Percentiles rank a stretch among this genome's conserved stretches.
Conservation (phyloP, 2,888 invertebrate genomes). For the Perizoma flavofasciatum region DNA sequence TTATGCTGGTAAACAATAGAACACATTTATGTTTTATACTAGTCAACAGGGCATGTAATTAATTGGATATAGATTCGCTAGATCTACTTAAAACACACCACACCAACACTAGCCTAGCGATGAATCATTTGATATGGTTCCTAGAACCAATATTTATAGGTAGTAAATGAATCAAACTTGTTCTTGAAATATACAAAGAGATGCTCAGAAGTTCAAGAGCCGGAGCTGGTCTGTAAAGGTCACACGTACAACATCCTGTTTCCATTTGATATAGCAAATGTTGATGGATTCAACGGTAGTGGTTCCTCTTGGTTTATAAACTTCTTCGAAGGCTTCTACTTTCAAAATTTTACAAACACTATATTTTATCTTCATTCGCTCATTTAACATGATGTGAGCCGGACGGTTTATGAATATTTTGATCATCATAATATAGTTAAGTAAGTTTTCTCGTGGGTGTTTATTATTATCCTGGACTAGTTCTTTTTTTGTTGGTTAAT, state of each 20-base stretch:
- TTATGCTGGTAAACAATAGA: too few species aligned
- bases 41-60: too few species aligned
- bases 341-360: too few species aligned
- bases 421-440: too few species aligned
- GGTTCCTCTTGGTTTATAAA: constrained; percentile 43
- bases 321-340: constrained; percentile 25
- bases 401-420: too few species aligned
- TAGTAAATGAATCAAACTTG: constrained; percentile 20
- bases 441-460: too few species aligned
- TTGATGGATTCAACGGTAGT: constrained; percentile 48
- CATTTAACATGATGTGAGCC: not conserved
- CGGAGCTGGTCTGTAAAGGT: constrained; percentile 38
- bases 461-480: too few species aligned
- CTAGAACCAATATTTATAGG: constrained; percentile 16
- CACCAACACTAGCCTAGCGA: too few species aligned
- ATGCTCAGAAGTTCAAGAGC: constrained; percentile 28
- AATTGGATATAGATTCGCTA: too few species aligned
- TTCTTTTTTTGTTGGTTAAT: too few species aligned
- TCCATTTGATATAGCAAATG: constrained; percentile 43
- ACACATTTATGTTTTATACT: too few species aligned
- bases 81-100: too few species aligned
- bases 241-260: constrained; percentile 45
- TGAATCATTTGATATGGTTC: constrained; percentile 9
- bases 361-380: constrained; percentile 1
- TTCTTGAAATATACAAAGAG: constrained; percentile 16